Base-by-base conservation (phyloP, 2,888 invertebrate species). In the Nephrotoma flavescens region DNA sequence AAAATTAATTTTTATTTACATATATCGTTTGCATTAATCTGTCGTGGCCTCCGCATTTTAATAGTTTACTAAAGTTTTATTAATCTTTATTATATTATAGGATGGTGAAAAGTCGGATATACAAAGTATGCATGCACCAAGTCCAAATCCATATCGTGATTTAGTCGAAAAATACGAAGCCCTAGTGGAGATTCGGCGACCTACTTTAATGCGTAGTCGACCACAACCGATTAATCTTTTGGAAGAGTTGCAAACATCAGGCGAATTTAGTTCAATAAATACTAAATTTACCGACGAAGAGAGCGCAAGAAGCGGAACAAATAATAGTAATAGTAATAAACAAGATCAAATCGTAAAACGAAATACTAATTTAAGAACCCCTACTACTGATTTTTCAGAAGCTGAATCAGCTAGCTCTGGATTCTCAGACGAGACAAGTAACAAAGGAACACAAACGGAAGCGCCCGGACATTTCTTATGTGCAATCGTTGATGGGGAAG, bases 151-250 rank as follows among this genome's bases (percentile, higher is more conserved):
- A 0, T 97, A 96, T 91, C 93, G 95, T 89, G 95, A 95, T 87
- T 92, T 97, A 89, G 96, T 96, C 86, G 96, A 96, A 90, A 97
- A 97, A 90, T 97, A 96, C 90, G 96, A 97, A 91, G 96, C 96
- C 42, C 92, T 97, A 86, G 92, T 96, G 44, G 95, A 96, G 90
- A 95, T 96, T 71, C 96, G 96, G 90, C 92, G 95, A 88, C 94
- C 94, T 87, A 94, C 95, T 87, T 93, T 93, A 86, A 93, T 92
- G 89, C 93, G 92, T 88, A 92, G 92, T 93, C 93, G 7, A 89
- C 92, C 95, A 7, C 95, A 95, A 42, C 52, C 45, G 6, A 52
- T 52, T 2, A 52, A 15, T 41, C 41, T 86, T 89, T 95, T 96
- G 89, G 96, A 96, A 89, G 96, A 96, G 90, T 92, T 96, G 45